Base-by-base conservation (phyloP, 2,888 invertebrate genomes). In the Drosophila conformis region DNA sequence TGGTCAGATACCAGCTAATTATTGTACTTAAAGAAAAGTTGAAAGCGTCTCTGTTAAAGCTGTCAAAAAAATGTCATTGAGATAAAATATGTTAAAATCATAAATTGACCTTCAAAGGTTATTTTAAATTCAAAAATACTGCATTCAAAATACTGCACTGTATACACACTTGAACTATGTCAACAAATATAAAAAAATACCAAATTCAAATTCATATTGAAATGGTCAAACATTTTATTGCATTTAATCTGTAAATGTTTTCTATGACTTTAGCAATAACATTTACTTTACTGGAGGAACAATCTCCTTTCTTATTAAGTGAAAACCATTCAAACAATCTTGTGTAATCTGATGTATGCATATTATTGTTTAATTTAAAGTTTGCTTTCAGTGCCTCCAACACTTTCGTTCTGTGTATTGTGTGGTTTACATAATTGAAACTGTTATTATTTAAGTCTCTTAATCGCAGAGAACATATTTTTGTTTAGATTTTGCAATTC, bases 1-100 rank as follows among this genome's bases (percentile, higher is more conserved):
- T 49, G 78, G 63, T 49, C 57, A 62, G 65, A 77, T 73, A 77
- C 62, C 51, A 52, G 65, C 72, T 72, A 63, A 79, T 79, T 72
- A 66, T 31, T 56, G 35, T 35, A 42, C 21, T 42, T 13, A 15
- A 0, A 27, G 10, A 5, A 8, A 25, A 49, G 15, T 18, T 35
- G 8, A 21, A 10, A 2, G 42, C 10, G 2, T 8, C 33, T 31
- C 18, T 51, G 11, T 7, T 25, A 46, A 25, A 8, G 3, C 10
- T 49, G 3, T 27, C 2, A 29, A 2, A 36, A 27, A 15, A 54
- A 27, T 8, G 2, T 0, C 0, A 29, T 29, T 15, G 15, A 10
- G 38, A 38, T 38, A 31, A 10, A 42, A 21, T 27, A 40, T 27
- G 10, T 27, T 49, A 11, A 4, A 36, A 11, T 35, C 4, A 46